Base-by-base conservation (phyloP, 2,797 vertebrate species). In the Trachops cirrhosus region DNA sequence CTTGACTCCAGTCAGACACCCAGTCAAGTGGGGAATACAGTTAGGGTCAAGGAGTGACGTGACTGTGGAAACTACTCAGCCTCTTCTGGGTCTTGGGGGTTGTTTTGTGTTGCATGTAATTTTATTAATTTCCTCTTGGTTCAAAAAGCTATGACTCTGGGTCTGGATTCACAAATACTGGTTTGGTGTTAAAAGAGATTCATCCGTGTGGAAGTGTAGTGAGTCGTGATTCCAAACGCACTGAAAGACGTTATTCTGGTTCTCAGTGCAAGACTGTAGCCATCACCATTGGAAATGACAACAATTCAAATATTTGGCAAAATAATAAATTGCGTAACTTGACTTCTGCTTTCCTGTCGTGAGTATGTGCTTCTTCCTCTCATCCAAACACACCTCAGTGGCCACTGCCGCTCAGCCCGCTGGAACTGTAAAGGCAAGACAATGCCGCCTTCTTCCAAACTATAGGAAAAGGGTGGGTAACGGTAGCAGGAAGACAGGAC, bases 171-270 rank as follows among this genome's bases (percentile, higher is more conserved):
- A 85, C 11, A 88, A 79, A 86, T 2, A 9, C 19, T 74, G n/a
- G 46, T 52, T 80, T 88, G 34, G 29, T 46, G 87, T 87, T 68
- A 37, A 16, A 91, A 34, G 46, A 52, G 54, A 15, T 39, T 94
- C 26, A 32, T 54, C 24, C 44, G 48, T 2, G 15, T 1, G 15
- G 11, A 52, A 19, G 10, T 15, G 5, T 29, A 46, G 21, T 6
- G 39, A 74, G 41, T 9, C 14, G 46, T 29, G 18, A 83, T 77
- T 77, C 39, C 18, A 11, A 85, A 67, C 54, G 22, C 41, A n/a
- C 14, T 2, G 34, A 67, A 77, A 90, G 54, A 22, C 6, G 7
- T 15, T 26, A 46, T 21, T 75, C 18, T 78, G 82, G 41, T 41
- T 88, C 19, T 50, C 73, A 50, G 0, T 15, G 9, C 8, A 64